Evolutionary conservation across 2,888 invertebrate species (phyloP), one percentile per base, ranked within the genome.

Genomic region (Mesochorus sp.): DNA sequence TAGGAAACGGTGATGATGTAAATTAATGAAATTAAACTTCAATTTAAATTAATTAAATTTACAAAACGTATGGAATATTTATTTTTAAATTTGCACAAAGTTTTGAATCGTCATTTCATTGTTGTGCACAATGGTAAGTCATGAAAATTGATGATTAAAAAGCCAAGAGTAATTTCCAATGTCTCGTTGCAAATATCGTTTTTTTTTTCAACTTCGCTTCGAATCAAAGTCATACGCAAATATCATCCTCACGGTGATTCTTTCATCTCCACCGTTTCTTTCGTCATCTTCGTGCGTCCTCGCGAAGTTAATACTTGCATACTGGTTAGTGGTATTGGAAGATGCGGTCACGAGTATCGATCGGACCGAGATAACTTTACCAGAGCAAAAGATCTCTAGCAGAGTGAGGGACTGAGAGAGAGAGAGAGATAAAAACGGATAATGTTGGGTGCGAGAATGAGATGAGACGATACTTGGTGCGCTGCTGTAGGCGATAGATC

Each of bases 401-500:
- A 28, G 12, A 34, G 47, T 21, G 19, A 21, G 19, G n/a, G 34
- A 14, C 19, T 8, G 31, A 14, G 28, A 53, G 12, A 49, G 12
- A 31, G n/a, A 51, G 3, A n/a, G 8, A 57, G 28, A 37, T 21
- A 10, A 17, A 55, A 19, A 31, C 42, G 57, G 19, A 26, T 31
- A 19, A 31, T 5, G 28, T 14, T 14, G 14, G 19, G 47, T 57
- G 55, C 62, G 31, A 24, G 26, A 28, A 42, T 42, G 12, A 14
- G 31, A 28, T n/a, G 21, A 64, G 49, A 39, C 74, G 67, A 57
- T 73, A 78, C 59, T 80, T 77, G 80, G 55, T 72, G 59, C 70
- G 61, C 64, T n/a, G n/a, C n/a, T 73, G 76, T 59, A 71, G 76
- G 72, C 79, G 76, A 81, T 76, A 76, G 76, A 79, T 76, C 73